These are phyloP conservation scores for Ochropleura leucogaster DNA, from an alignment of 2,888 invertebrate genomes.

Conservation along the genomic window DNA sequence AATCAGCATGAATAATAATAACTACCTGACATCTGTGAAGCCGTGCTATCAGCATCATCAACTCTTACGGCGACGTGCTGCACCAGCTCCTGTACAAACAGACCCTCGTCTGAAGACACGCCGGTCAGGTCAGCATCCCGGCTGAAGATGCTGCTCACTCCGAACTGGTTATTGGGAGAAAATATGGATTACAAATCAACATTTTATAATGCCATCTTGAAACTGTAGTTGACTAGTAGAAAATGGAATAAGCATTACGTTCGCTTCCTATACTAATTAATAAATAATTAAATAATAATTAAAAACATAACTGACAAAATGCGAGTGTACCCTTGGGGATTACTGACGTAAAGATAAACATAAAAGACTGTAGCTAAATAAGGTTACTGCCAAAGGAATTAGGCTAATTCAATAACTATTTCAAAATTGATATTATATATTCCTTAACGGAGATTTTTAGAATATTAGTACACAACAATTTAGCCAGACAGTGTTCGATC, in stretches of 20 bases:
- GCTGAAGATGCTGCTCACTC: constrained; percentile 91
- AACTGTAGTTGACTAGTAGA: background rate
- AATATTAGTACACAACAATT: background rate
- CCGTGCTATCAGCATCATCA: constrained; percentile 89
- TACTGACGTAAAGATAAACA: too few relatives aligned
- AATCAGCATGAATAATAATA: background rate
- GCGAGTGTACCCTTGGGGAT: too few relatives aligned
- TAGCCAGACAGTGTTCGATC: background rate
- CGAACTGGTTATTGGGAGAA: constrained; percentile 78
- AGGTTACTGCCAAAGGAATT: too few relatives aligned
- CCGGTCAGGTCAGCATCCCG: constrained; percentile 91
- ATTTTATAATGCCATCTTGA: background rate
- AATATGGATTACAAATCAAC: background rate
- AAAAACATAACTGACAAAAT: too few relatives aligned
- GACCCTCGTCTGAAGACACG: constrained; percentile 90
- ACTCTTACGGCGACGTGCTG: constrained; percentile 92
- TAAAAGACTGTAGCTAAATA: too few relatives aligned
- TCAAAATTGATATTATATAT: too few relatives aligned
- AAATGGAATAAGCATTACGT: too few relatives aligned
- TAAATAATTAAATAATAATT: too few relatives aligned
- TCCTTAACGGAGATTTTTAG: background rate
- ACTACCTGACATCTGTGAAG: constrained; percentile 87
- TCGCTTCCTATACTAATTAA: too few relatives aligned
- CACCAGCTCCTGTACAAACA: constrained; percentile 92
- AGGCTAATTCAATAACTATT: too few relatives aligned